These are phyloP conservation scores for Heterohyrax brucei DNA, from an alignment of 2,797 vertebrate species.

Conservation along the genomic window DNA sequence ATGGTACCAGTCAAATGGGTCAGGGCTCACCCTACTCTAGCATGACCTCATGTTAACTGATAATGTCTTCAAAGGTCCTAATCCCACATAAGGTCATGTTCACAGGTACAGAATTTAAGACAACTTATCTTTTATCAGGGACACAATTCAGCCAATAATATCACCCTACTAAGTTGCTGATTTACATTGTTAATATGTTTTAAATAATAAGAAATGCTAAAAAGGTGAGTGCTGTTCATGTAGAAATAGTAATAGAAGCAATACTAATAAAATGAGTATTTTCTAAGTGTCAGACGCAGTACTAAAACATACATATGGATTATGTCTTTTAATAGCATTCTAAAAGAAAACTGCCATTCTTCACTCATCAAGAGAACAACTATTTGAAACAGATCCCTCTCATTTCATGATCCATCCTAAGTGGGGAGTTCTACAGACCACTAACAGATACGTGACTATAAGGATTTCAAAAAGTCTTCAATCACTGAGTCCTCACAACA, in stretches of 20 bases:
- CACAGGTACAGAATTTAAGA: too few relatives aligned
- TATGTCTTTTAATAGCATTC: neutral
- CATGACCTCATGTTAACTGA: too few relatives aligned
- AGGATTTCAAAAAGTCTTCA: conserved; percentile 30
- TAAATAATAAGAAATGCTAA: neutral
- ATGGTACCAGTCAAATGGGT: neutral
- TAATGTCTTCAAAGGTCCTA: too few relatives aligned
- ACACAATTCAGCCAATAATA: too few relatives aligned
- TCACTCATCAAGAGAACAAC: neutral
- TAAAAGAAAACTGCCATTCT: conserved; percentile 6
- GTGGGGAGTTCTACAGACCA: neutral
- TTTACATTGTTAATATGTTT: neutral
- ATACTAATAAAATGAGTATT: neutral
- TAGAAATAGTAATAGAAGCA: neutral
- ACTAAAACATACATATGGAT: neutral
- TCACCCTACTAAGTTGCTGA: neutral
- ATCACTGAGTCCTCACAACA: neutral
- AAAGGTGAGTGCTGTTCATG: neutral
- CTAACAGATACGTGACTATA: neutral
- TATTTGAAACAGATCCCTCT: neutral
- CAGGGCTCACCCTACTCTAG: too few relatives aligned
- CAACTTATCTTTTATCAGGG: too few relatives aligned
- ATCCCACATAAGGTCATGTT: too few relatives aligned
- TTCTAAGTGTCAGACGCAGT: neutral
- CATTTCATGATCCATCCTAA: neutral